Percentiles rank a stretch among this genome's conserved stretches.
Evolutionary conservation across 1,140 invertebrate genomes (phyloP).

Genomic region (Sycobia sp.): DNA sequence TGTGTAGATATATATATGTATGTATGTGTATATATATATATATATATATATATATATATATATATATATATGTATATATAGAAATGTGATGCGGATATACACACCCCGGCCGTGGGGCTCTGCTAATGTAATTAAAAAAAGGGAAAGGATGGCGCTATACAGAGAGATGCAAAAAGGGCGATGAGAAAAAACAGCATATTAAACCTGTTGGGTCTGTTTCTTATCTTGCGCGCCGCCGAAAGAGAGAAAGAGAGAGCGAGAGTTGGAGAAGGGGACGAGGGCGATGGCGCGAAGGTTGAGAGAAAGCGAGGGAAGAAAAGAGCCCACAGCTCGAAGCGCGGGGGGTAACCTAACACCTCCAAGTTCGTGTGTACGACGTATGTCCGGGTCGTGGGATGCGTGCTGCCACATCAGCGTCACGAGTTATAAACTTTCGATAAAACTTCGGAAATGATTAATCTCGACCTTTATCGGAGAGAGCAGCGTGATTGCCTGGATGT

Average conservation of each 20-base stretch:
- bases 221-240: constrained; percentile 9
- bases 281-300: not conserved
- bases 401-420: not conserved
- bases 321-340: not conserved
- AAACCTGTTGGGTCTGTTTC: constrained; percentile 31
- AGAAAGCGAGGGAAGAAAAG: not conserved
- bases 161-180: constrained; percentile 2
- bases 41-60: no score
- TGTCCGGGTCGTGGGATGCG: constrained; percentile 26
- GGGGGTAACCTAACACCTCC: constrained; percentile 31
- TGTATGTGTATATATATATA: no score
- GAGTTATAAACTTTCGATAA: constrained; percentile 15
- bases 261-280: not conserved
- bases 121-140: constrained; percentile 30
- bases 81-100: no score
- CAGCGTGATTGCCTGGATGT: no score
- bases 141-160: constrained; percentile 4
- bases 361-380: constrained; percentile 18
- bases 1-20: no score
- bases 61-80: not conserved
- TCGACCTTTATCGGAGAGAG: constrained; percentile 10
- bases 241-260: constrained; percentile 1
- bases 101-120: not conserved
- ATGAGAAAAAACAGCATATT: constrained; percentile 29
- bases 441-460: constrained; percentile 20